phyloP scores from a whole-genome alignment of 2,888 invertebrate genomes.

The Lasioglossum zephyrum region DNA sequence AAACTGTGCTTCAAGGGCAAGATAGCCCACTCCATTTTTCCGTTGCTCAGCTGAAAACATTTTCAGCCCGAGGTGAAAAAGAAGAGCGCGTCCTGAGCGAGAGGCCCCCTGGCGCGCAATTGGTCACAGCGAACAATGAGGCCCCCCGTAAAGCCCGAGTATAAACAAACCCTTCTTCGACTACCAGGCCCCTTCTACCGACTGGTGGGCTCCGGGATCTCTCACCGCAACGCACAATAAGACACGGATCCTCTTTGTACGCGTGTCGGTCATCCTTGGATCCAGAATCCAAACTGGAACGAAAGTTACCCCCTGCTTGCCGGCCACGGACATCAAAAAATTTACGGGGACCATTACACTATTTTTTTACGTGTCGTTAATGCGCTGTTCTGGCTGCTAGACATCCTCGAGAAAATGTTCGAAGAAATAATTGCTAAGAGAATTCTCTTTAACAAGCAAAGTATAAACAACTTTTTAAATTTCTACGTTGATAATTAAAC shows the following conservation, averaged over 20 bases:
- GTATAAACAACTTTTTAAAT: not conserved
- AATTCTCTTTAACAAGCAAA: not conserved
- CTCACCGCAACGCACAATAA: constrained; percentile 76
- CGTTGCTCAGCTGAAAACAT: constrained; percentile 11
- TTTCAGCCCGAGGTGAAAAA: constrained; percentile 63
- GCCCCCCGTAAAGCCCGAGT: constrained; percentile 72
- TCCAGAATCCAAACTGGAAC: constrained; percentile 1
- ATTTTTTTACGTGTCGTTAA: not conserved
- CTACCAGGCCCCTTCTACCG: constrained; percentile 51
- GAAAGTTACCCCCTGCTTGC: constrained; percentile 1
- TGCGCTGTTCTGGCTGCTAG: not conserved
- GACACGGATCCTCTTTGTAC: constrained; percentile 65
- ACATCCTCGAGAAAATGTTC: not conserved
- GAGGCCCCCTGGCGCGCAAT: constrained; percentile 75
- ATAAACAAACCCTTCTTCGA: constrained; percentile 80
- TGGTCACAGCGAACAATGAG: constrained; percentile 79
- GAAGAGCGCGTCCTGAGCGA: constrained; percentile 59
- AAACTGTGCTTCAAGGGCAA: constrained; percentile 1
- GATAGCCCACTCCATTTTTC: constrained; percentile 7
- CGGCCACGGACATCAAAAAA: not conserved
- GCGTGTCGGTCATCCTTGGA: constrained; percentile 52
- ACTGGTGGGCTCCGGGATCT: constrained; percentile 62
- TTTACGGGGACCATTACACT: not conserved
- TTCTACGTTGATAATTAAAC: not conserved
- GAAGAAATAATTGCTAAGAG: not conserved